phyloP scores from a whole-genome alignment of 2,888 invertebrate genomes.

The Auanema freiburgensis region DNA sequence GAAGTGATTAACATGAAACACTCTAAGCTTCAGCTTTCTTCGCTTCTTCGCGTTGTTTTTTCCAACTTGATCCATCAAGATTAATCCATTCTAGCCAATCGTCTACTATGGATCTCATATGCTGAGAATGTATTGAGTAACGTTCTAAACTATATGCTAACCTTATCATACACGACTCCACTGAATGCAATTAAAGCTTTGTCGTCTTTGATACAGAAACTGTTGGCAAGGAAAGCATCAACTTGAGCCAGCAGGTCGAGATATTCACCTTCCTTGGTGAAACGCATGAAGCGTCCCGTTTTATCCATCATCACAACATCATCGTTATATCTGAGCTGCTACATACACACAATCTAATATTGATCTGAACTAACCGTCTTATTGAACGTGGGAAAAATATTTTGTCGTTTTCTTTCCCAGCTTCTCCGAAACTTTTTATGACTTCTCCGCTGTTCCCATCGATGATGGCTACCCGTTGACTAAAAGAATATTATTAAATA shows the following conservation, averaged over 20 bases:
- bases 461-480: conserved; percentile 48
- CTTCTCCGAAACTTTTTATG: conserved; percentile 31
- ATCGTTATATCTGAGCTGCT: conserved; percentile 38
- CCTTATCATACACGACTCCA: conserved; percentile 52
- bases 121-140: conserved; percentile 26
- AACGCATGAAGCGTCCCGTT: conserved; percentile 54
- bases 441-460: conserved; percentile 35
- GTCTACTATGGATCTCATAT: conserved; percentile 52
- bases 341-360: conserved; percentile 13
- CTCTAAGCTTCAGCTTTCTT: neutral
- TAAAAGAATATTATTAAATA: conserved; percentile 16
- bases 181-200: conserved; percentile 54
- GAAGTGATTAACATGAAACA: too few relatives aligned
- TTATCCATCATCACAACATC: conserved; percentile 54
- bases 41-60: conserved; percentile 21
- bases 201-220: conserved; percentile 47
- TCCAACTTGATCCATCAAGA: conserved; percentile 58
- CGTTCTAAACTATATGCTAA: conserved; percentile 10
- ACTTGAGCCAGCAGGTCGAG: conserved; percentile 44
- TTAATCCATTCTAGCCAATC: conserved; percentile 60
- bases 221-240: conserved; percentile 57
- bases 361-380: conserved; percentile 13
- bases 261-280: conserved; percentile 23
- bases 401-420: conserved; percentile 52
- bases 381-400: conserved; percentile 56